Base-by-base conservation (phyloP, 2,888 invertebrate genomes). In the Pandemis corylana region DNA sequence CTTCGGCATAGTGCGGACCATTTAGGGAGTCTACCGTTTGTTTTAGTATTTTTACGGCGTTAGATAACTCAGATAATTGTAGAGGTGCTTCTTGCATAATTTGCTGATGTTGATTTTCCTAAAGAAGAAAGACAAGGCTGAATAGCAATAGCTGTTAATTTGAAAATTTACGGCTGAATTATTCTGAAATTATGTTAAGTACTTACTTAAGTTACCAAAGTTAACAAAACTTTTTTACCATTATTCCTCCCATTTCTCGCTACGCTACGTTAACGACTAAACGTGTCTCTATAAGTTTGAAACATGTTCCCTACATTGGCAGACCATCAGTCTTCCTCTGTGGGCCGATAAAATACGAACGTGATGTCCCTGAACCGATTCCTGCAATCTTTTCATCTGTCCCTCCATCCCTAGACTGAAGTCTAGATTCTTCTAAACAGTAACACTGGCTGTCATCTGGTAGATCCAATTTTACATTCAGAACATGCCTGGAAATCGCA, bases 301-400 rank as follows among this genome's bases (percentile, higher is more conserved):
- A 66, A 41, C n/a, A 53, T 62, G 70, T 70, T 68, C 68, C 80
- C 78, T 53, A 65, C 67, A 63, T 62, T 70, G 80, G 79, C 76
- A 80, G 82, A 83, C 84, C 84, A 86, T 87, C 83, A 83, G 87
- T 83, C 85, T 82, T 81, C 81, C 79, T 83, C 81, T 84, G 85
- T 36, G 81, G 79, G 46, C 78, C 89, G 84, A 93, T 93, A 93
- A 93, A 93, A 90, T 85, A 86, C 88, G 87, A 87, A 92, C 93
- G 92, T 93, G 93, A 90, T 92, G 87, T 88, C 84, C 85, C 84
- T 82, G 84, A 85, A 82, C 85, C 85, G 87, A 85, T 86, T 88
- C 82, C 84, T 86, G 83, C 89, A 89, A 93, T 92, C 92, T 92
- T 89, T 89, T 88, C 87, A 89, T 90, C 86, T 88, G 84, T 83